Evolutionary conservation across 2,888 invertebrate species (phyloP).

Genomic region (Eilema griseolum): DNA sequence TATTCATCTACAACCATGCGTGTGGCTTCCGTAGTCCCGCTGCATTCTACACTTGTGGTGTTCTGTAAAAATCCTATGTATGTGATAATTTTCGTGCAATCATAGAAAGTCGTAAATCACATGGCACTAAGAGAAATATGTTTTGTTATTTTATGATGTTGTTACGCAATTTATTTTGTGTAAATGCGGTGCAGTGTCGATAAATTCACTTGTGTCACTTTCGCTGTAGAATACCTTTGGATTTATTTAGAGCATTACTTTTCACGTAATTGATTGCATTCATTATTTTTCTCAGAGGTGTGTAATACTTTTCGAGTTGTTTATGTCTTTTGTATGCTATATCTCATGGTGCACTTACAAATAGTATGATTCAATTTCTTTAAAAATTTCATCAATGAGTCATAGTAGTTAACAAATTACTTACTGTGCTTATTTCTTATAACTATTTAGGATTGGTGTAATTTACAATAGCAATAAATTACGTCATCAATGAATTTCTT

Average conservation of each 20-base stretch:
- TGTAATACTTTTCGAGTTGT: not conserved
- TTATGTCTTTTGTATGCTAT: not conserved
- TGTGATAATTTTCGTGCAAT: conserved; percentile 49
- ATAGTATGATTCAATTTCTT: not conserved
- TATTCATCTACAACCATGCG: conserved; percentile 34
- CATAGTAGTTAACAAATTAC: not conserved
- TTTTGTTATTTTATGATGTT: conserved; percentile 67
- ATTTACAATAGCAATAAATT: not conserved
- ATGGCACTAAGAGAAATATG: conserved; percentile 62
- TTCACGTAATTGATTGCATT: conserved; percentile 7
- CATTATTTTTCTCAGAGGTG: conserved; percentile 9
- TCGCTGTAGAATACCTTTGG: conserved; percentile 26
- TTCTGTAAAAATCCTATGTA: conserved; percentile 31
- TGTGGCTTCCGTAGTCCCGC: conserved; percentile 21
- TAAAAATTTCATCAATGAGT: not conserved
- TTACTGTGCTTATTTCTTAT: not conserved
- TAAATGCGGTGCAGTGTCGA: conserved; percentile 51
- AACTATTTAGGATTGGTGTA: not conserved
- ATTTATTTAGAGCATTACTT: conserved; percentile 32
- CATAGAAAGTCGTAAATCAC: conserved; percentile 69
- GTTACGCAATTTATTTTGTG: conserved; percentile 68
- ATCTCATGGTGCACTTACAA: not conserved
- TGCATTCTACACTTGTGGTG: conserved; percentile 30
- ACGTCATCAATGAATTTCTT: not conserved
- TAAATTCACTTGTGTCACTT: conserved; percentile 38